Evolutionary conservation across 1,140 invertebrate species (phyloP).

Genomic region (Potamilus streckersoni): DNA sequence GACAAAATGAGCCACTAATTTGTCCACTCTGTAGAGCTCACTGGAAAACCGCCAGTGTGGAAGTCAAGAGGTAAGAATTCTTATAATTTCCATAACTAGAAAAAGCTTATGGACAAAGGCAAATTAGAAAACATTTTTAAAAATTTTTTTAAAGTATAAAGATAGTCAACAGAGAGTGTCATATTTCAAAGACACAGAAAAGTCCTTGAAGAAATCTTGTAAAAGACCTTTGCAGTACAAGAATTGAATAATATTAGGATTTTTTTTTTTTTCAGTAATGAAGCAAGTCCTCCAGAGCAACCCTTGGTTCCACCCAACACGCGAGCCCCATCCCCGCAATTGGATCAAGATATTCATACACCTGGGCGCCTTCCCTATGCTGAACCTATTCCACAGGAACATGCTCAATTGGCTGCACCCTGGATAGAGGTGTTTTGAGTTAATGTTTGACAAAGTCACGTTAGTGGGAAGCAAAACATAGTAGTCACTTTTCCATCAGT

Average conservation of each 20-base stretch:
- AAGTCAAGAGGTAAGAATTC: constrained; percentile 49
- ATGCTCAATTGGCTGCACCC: constrained; percentile 53
- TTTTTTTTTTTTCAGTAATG: constrained; percentile 6
- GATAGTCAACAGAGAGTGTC: too few relatives aligned
- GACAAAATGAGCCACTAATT: constrained; percentile 66
- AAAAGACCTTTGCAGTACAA: background rate
- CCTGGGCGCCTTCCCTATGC: constrained; percentile 59
- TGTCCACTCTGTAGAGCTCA: constrained; percentile 68
- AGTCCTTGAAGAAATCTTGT: background rate
- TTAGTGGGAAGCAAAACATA: too few relatives aligned
- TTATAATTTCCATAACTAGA: background rate
- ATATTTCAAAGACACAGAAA: too few relatives aligned
- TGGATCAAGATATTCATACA: constrained; percentile 23
- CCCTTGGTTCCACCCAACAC: constrained; percentile 55
- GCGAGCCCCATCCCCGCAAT: constrained; percentile 57
- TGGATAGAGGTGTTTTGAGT: constrained; percentile 62
- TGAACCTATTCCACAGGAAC: constrained; percentile 66
- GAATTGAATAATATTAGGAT: background rate
- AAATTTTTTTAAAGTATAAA: too few relatives aligned
- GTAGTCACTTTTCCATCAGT: too few relatives aligned
- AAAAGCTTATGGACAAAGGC: background rate
- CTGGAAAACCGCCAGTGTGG: constrained; percentile 59
- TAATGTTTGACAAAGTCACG: background rate
- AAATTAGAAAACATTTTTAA: too few relatives aligned
- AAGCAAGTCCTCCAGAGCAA: constrained; percentile 22